A percentile compares a stretch with the other conserved stretches of the same genome.
Conservation (phyloP, 2,888 invertebrate genomes). For the Mystacides longicornis region DNA sequence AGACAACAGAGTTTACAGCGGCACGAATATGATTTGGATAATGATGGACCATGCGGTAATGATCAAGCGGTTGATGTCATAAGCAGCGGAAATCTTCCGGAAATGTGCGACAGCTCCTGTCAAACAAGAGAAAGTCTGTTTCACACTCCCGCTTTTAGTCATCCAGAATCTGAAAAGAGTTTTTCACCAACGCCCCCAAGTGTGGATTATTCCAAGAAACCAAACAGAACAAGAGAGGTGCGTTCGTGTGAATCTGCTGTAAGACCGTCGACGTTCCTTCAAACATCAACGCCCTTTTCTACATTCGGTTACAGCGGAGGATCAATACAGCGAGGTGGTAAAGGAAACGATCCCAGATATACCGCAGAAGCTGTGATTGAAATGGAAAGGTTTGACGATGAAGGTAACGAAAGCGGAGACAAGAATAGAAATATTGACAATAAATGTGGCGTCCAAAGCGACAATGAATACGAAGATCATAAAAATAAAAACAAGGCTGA, state of each 20-base stretch:
- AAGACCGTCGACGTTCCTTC: conserved; percentile 32
- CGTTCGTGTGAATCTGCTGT: conserved; percentile 31
- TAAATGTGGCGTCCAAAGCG: conserved; percentile 14
- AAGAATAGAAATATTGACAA: conserved; percentile 16
- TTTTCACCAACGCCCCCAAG: conserved; percentile 28
- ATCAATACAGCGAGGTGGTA: conserved; percentile 28
- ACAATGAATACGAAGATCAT: conserved; percentile 22
- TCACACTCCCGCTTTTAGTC: conserved; percentile 32
- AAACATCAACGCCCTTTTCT: conserved; percentile 39
- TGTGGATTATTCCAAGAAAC: conserved; percentile 24
- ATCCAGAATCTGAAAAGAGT: conserved; percentile 17
- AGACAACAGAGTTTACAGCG: conserved; percentile 20
- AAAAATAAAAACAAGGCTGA: conserved; percentile 19
- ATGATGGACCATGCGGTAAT: conserved; percentile 9
- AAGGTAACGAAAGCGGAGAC: conserved; percentile 22
- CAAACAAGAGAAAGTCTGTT: conserved; percentile 79
- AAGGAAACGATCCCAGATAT: conserved; percentile 33
- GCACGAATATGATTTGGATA: conserved; percentile 17
- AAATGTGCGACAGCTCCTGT: conserved; percentile 69
- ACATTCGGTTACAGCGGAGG: conserved; percentile 49
- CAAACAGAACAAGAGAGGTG: conserved; percentile 12
- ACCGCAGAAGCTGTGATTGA: conserved; percentile 56
- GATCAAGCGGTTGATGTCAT: conserved; percentile 25
- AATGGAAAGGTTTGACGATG: conserved; percentile 37
- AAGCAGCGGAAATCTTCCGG: conserved; percentile 36